Percentiles rank a stretch among this genome's conserved stretches.
These are phyloP conservation scores for Orchestes rusci DNA, from an alignment of 2,888 invertebrate species.

Conservation along the genomic window DNA sequence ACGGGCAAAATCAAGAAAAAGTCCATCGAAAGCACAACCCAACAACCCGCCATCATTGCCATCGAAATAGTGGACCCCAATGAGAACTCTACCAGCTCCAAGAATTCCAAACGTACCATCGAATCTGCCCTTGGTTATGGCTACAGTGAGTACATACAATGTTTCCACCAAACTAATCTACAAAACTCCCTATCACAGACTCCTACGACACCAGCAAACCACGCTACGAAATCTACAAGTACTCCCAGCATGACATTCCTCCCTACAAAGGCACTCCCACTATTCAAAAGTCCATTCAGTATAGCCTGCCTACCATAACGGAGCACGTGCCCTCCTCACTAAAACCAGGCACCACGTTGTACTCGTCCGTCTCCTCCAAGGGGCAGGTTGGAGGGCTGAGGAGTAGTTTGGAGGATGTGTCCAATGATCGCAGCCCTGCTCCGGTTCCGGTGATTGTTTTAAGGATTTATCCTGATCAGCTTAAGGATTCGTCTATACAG, in stretches of 20 bases:
- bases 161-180: neutral
- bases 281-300: conserved; percentile 34
- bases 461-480: conserved; percentile 51
- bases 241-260: conserved; percentile 60
- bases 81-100: conserved; percentile 38
- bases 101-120: conserved; percentile 61
- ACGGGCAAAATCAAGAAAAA: no score
- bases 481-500: conserved; percentile 50
- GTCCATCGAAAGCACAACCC: no score
- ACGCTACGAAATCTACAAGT: conserved; percentile 61
- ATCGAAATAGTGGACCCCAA: conserved; percentile 56
- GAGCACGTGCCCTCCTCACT: conserved; percentile 9
- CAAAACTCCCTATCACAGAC: conserved; percentile 10
- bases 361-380: conserved; percentile 36
- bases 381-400: conserved; percentile 48
- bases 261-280: conserved; percentile 29
- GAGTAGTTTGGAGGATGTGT: conserved; percentile 38
- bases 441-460: conserved; percentile 53
- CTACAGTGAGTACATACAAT: conserved; percentile 38
- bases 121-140: conserved; percentile 68
- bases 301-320: conserved; percentile 30
- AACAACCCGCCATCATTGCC: conserved; percentile 56
- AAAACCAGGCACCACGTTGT: conserved; percentile 38
- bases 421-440: conserved; percentile 37
- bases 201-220: conserved; percentile 39